These are phyloP conservation scores for Cryptops parisi DNA, from an alignment of 2,888 invertebrate genomes.

Conservation along the genomic window DNA sequence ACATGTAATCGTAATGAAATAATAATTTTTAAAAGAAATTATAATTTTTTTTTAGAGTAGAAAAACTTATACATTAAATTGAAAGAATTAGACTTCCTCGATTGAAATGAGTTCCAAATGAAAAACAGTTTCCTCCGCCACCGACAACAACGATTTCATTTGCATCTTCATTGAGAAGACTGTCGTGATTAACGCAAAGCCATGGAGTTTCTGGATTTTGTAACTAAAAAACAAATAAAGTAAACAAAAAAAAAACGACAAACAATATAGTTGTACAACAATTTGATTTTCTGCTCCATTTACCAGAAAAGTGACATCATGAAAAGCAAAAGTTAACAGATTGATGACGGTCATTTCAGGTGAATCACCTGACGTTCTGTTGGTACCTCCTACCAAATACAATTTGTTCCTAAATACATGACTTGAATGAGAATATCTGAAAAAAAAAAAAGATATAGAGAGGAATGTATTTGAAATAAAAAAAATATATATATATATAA, in stretches of 20 bases:
- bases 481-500: too few relatives aligned
- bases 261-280: too few relatives aligned
- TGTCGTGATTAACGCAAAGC: constrained; percentile 30
- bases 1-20: too few relatives aligned
- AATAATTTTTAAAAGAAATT: too few relatives aligned
- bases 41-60: too few relatives aligned
- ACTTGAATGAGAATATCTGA: constrained; percentile 33
- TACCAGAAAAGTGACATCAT: constrained; percentile 34
- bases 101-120: constrained; percentile 38
- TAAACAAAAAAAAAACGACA: too few relatives aligned
- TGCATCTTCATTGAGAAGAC: constrained; percentile 23
- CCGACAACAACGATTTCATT: constrained; percentile 29
- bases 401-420: constrained; percentile 27
- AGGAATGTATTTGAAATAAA: too few relatives aligned
- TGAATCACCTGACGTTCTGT: constrained; percentile 26
- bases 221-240: too few relatives aligned
- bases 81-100: too few relatives aligned
- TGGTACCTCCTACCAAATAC: constrained; percentile 32
- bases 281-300: too few relatives aligned
- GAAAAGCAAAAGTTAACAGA: constrained; percentile 23
- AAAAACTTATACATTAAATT: too few relatives aligned
- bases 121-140: constrained; percentile 39
- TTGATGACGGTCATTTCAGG: constrained; percentile 30
- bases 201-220: constrained; percentile 20
- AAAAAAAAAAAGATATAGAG: too few relatives aligned